These are phyloP conservation scores for Scaptomyza montana DNA, from an alignment of 1,140 invertebrate genomes.

Conservation along the genomic window DNA sequence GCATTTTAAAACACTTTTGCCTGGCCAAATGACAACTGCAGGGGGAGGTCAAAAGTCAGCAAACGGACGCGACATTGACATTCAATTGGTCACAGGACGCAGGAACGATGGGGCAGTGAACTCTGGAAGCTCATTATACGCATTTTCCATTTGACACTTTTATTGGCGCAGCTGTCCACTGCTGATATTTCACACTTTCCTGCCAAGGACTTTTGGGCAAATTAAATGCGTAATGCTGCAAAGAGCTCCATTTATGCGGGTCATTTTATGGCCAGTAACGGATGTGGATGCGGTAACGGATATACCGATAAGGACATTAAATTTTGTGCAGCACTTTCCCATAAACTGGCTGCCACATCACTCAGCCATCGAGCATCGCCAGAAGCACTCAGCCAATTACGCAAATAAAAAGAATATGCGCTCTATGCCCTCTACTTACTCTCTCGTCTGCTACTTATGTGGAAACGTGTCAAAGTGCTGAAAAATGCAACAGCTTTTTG, in stretches of 20 bases:
- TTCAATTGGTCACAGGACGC: constrained; percentile 50
- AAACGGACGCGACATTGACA: constrained; percentile 58
- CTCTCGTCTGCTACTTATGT: constrained; percentile 31
- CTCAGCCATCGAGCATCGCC: constrained; percentile 43
- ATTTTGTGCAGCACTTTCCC: constrained; percentile 53
- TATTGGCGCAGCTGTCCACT: constrained; percentile 64
- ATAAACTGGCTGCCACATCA: constrained; percentile 66
- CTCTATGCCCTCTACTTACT: neutral
- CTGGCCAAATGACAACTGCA: constrained; percentile 17
- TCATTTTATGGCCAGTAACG: constrained; percentile 72
- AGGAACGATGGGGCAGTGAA: constrained; percentile 15
- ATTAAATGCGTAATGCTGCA: constrained; percentile 59
- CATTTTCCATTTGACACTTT: constrained; percentile 76
- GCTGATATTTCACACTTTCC: constrained; percentile 59
- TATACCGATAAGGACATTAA: constrained; percentile 76
- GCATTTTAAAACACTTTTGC: constrained; percentile 77
- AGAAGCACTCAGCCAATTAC: constrained; percentile 72
- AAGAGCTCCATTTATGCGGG: constrained; percentile 61
- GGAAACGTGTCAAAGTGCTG: constrained; percentile 77
- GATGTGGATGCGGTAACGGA: constrained; percentile 34
- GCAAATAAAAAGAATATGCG: constrained; percentile 62
- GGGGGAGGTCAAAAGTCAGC: constrained; percentile 49
- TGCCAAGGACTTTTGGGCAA: constrained; percentile 14
- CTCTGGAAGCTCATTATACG: constrained; percentile 71
- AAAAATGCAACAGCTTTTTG: constrained; percentile 60